Evolutionary conservation across 2,797 vertebrate species (phyloP).

Genomic region (Falco biarmicus): DNA sequence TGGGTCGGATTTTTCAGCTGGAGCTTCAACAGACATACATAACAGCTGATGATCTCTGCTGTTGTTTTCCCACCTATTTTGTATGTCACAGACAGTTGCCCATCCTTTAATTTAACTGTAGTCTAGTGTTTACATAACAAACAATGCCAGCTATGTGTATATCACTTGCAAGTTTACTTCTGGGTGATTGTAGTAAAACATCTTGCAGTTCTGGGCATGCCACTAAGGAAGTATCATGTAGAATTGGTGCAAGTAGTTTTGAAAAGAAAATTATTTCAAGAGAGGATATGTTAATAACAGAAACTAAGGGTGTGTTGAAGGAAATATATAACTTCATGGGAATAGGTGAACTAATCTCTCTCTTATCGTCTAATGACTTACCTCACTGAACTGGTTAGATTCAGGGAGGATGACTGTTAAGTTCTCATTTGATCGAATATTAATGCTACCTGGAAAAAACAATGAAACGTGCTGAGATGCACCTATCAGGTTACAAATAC

Average conservation of each 20-base stretch:
- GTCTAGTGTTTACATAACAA: background rate
- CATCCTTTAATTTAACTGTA: background rate
- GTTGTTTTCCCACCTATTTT: background rate
- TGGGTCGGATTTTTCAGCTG: background rate
- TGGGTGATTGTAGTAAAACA: background rate
- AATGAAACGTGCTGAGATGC: background rate
- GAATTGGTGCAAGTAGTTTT: background rate
- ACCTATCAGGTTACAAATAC: background rate
- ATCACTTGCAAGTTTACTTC: background rate
- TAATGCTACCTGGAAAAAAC: background rate
- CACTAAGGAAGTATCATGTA: background rate
- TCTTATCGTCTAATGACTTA: background rate
- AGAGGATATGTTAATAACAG: background rate
- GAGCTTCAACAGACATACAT: background rate
- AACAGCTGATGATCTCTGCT: background rate
- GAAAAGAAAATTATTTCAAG: background rate
- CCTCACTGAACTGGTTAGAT: background rate
- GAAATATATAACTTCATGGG: background rate
- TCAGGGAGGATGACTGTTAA: background rate
- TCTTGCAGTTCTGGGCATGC: background rate
- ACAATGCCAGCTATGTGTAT: background rate
- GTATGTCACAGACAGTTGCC: background rate
- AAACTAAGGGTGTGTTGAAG: background rate
- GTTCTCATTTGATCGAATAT: background rate
- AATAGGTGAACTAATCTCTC: background rate